Conservation (phyloP, 2,797 vertebrate species). For the Hypotaenidia okinawae region DNA sequence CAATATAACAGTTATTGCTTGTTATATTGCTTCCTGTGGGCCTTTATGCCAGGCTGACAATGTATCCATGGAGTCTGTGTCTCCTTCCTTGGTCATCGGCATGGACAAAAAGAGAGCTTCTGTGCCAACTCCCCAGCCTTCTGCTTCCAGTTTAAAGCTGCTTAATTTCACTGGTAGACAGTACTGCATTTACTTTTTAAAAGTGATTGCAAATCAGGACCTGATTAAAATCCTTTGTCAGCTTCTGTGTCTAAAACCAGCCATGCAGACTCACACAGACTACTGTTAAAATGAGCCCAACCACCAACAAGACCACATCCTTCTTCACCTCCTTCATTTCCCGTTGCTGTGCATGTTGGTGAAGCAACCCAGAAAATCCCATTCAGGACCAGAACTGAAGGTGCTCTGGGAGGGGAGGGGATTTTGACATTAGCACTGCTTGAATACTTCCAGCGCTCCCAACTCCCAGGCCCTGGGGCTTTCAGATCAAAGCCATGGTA, state of each 20-base stretch:
- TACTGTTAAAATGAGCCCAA: not conserved
- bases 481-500: constrained; percentile 10
- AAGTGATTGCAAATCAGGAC: not conserved
- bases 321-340: not conserved
- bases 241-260: not conserved
- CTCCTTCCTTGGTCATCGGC: not conserved
- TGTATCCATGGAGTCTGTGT: not conserved
- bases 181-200: not conserved
- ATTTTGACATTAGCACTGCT: not conserved
- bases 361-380: not conserved
- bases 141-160: not conserved
- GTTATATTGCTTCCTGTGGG: not conserved
- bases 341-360: not conserved
- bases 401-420: not conserved
- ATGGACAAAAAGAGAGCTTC: not conserved
- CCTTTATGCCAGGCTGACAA: not conserved
- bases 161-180: not conserved
- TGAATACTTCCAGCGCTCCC: not conserved
- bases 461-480: not conserved
- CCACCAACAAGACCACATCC: not conserved
- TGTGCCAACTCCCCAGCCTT: not conserved
- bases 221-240: not conserved
- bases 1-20: not conserved
- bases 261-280: not conserved
- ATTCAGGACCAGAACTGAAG: accelerated